phyloP scores from a whole-genome alignment of 1,140 invertebrate genomes.

The Melitaea cinxia region DNA sequence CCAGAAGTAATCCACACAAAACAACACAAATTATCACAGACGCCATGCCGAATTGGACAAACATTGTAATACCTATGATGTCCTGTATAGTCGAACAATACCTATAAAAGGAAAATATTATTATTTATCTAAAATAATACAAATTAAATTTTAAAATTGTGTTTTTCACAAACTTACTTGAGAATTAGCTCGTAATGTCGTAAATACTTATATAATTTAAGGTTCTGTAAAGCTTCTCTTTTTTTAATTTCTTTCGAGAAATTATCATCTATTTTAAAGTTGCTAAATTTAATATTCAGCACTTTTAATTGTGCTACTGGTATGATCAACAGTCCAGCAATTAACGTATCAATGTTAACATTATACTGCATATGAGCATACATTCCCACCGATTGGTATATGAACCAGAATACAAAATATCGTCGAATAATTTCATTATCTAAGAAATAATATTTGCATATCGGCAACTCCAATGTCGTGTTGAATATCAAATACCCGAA shows the following conservation, averaged over 20 bases:
- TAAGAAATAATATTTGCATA: constrained; percentile 68
- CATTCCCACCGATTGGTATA: constrained; percentile 59
- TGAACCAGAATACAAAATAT: constrained; percentile 53
- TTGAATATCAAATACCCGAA: constrained; percentile 46
- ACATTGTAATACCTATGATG: constrained; percentile 52
- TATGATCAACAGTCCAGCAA: constrained; percentile 54
- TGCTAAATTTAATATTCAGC: constrained; percentile 45
- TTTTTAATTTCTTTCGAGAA: not conserved
- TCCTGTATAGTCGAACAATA: constrained; percentile 52
- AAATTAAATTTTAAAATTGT: not conserved
- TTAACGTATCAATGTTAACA: constrained; percentile 58
- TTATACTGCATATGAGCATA: constrained; percentile 67
- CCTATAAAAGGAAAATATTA: constrained; percentile 43
- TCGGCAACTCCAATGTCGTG: constrained; percentile 48
- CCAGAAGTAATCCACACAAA: constrained; percentile 48
- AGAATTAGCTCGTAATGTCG: constrained; percentile 55
- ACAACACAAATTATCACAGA: constrained; percentile 56
- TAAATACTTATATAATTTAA: constrained; percentile 43
- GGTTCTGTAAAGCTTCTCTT: constrained; percentile 23
- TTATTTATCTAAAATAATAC: not conserved
- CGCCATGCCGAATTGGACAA: constrained; percentile 54
- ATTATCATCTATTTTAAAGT: constrained; percentile 36
- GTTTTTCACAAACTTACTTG: constrained; percentile 42
- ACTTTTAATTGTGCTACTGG: constrained; percentile 54
- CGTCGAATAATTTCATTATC: constrained; percentile 38